Conservation (phyloP, 2,797 vertebrate genomes). For the Lepilemur ruficaudatus region DNA sequence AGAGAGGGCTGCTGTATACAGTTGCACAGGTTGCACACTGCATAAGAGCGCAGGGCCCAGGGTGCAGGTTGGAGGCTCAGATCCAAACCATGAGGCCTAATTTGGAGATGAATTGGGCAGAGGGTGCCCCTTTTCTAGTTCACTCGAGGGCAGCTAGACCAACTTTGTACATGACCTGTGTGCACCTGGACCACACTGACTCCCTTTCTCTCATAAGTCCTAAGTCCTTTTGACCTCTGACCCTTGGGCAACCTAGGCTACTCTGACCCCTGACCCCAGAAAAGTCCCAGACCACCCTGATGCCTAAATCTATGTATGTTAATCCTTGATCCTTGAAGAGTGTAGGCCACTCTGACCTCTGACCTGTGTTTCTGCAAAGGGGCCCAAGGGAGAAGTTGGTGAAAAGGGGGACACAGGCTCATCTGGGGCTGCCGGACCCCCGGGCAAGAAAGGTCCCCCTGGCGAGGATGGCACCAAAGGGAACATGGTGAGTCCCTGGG, state of each 20-base stretch:
- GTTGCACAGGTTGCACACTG: background rate
- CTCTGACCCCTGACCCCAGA: background rate
- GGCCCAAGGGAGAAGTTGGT: conserved; percentile 90
- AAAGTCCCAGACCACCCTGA: background rate
- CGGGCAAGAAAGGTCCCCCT: conserved; percentile 90
- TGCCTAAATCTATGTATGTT: background rate
- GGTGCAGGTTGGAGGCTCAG: background rate
- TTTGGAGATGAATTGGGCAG: background rate
- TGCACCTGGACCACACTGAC: background rate
- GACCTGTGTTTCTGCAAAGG: conserved; percentile 82
- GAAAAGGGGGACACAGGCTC: conserved; percentile 93
- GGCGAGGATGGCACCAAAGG: conserved; percentile 96
- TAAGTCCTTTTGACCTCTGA: background rate
- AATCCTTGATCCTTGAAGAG: background rate
- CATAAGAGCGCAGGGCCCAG: background rate
- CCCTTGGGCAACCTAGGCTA: background rate
- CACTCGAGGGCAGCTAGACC: background rate
- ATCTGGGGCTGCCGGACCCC: conserved; percentile 90
- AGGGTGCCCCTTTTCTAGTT: background rate
- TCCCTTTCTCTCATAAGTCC: background rate
- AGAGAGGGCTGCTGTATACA: background rate
- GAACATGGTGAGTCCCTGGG: conserved; percentile 85
- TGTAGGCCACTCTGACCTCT: background rate
- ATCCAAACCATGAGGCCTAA: background rate
- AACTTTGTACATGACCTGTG: background rate